phyloP scores from a whole-genome alignment of 2,113 vertebrate species.

The Oplegnathus fasciatus region DNA sequence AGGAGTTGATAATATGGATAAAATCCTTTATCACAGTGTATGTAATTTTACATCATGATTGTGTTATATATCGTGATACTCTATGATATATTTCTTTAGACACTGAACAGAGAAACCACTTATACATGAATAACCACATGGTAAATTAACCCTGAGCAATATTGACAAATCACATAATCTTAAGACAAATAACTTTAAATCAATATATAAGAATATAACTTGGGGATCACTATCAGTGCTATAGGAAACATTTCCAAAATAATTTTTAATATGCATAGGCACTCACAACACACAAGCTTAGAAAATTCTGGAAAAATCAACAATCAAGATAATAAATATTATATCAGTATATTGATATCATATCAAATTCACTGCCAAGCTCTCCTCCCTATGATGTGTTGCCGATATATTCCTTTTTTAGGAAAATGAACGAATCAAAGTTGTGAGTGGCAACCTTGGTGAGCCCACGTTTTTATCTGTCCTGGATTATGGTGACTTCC shows the following conservation, averaged over 20 bases:
- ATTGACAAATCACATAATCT: background rate
- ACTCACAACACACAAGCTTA: too few species aligned
- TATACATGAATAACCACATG: background rate
- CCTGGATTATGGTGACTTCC: too few species aligned
- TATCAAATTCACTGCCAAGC: background rate
- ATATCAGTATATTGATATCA: background rate
- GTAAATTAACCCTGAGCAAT: background rate
- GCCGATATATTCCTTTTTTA: too few species aligned
- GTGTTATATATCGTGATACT: background rate
- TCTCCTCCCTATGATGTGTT: background rate
- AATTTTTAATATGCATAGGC: too few species aligned
- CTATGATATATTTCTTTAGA: background rate
- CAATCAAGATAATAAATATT: too few species aligned
- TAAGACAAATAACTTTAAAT: background rate
- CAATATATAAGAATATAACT: background rate
- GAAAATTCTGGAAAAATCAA: too few species aligned
- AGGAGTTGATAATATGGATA: background rate
- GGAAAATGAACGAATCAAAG: too few species aligned
- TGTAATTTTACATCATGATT: background rate
- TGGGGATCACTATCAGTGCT: too few species aligned
- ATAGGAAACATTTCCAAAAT: too few species aligned
- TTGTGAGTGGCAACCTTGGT: too few species aligned
- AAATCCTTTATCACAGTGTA: background rate
- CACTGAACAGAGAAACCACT: background rate
- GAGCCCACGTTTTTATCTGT: too few species aligned